phyloP scores from a whole-genome alignment of 2,888 invertebrate species.

The Rhorus exstirpatorius region DNA sequence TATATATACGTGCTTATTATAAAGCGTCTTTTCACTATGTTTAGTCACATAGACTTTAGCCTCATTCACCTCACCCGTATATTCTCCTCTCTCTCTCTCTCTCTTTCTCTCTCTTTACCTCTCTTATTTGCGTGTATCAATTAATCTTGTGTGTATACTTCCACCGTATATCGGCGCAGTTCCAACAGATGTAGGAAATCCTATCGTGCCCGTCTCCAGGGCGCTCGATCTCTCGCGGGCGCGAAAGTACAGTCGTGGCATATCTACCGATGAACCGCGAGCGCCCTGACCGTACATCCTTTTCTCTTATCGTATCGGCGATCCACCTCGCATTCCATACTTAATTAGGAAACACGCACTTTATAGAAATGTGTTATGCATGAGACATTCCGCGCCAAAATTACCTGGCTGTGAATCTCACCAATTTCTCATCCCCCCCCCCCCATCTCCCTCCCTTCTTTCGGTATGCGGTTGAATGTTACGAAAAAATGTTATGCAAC shows the following conservation, averaged over 20 bases:
- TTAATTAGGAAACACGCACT: constrained; percentile 65
- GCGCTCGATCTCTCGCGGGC: constrained; percentile 17
- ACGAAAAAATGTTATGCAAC: too few species aligned
- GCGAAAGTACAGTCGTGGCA: constrained; percentile 56
- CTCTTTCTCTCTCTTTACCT: constrained; percentile 10
- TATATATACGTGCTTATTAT: background rate
- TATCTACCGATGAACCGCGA: constrained; percentile 55
- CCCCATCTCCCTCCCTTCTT: too few species aligned
- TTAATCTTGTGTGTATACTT: constrained; percentile 43
- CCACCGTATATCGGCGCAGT: constrained; percentile 31
- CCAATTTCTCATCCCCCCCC: too few species aligned
- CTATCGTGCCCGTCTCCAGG: constrained; percentile 33
- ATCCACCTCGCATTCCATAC: constrained; percentile 68
- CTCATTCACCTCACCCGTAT: constrained; percentile 8
- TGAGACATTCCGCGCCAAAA: constrained; percentile 1
- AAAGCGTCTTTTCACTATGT: constrained; percentile 51
- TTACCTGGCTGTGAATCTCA: background rate
- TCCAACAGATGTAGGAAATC: constrained; percentile 52
- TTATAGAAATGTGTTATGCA: constrained; percentile 27
- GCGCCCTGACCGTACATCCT: constrained; percentile 29
- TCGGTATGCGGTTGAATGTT: too few species aligned
- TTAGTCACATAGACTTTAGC: constrained; percentile 37
- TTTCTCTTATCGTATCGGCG: constrained; percentile 53
- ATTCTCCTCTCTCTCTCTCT: too few species aligned
- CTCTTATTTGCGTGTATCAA: constrained; percentile 35